phyloP scores from a whole-genome alignment of 2,797 vertebrate species.

The Aselliscus stoliczkanus region DNA sequence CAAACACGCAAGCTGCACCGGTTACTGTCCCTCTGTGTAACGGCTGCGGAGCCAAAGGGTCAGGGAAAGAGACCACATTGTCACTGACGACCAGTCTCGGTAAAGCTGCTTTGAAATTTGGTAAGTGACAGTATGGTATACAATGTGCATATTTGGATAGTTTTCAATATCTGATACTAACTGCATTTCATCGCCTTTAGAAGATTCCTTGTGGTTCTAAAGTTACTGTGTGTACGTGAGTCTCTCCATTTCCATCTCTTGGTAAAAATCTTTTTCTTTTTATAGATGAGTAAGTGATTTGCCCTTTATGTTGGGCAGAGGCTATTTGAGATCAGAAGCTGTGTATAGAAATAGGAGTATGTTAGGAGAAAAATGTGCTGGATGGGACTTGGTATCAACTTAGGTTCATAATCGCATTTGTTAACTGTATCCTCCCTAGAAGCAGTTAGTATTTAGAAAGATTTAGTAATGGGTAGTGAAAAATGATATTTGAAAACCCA shows the following conservation, averaged over 20 bases:
- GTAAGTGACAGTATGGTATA: slow-evolving; percentile 76
- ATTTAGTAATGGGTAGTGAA: not conserved
- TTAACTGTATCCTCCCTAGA: not conserved
- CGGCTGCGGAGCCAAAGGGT: slow-evolving; percentile 89
- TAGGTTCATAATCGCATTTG: not conserved
- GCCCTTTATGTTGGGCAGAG: not conserved
- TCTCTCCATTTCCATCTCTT: slow-evolving; percentile 7
- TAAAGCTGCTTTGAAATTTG: slow-evolving; percentile 89
- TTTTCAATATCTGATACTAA: not conserved
- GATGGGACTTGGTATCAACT: not conserved
- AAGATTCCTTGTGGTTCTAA: slow-evolving; percentile 34
- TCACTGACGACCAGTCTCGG: slow-evolving; percentile 85
- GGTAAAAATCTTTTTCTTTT: not conserved
- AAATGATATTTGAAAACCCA: slow-evolving; percentile 13
- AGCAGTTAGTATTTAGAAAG: not conserved
- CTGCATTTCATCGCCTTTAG: not conserved
- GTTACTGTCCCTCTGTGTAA: slow-evolving; percentile 91
- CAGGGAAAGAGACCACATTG: slow-evolving; percentile 85
- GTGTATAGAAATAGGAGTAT: not conserved
- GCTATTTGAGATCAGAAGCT: not conserved
- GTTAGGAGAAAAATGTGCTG: not conserved
- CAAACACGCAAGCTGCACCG: slow-evolving; percentile 83
- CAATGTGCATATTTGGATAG: slow-evolving; percentile 39
- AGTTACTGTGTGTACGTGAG: not conserved
- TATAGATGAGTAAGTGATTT: not conserved